Conservation (phyloP, 1,140 invertebrate species). For the Lepidurus packardi region DNA sequence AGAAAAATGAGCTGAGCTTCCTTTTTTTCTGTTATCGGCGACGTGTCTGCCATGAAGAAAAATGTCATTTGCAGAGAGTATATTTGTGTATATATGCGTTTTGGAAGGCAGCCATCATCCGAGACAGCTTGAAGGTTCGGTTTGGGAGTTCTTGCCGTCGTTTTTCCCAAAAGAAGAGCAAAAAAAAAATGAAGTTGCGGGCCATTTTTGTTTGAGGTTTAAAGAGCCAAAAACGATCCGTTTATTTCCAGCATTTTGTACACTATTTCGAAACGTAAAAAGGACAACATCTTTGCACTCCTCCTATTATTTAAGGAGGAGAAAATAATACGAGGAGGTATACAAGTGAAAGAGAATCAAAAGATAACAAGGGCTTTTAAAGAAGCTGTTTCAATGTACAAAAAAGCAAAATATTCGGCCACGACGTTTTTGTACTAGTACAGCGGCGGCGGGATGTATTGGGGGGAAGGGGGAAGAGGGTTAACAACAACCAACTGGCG, state of each 20-base stretch:
- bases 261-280: background rate
- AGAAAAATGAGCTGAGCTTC: no score
- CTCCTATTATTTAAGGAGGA: background rate
- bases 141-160: no score
- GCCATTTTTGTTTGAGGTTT: no score
- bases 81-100: no score
- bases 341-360: background rate
- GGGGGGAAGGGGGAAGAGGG: background rate
- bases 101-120: no score
- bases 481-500: background rate
- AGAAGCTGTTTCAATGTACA: background rate
- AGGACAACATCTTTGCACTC: background rate
- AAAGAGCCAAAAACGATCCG: background rate
- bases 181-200: no score
- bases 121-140: no score
- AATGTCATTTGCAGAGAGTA: no score
- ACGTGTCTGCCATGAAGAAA: no score
- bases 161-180: no score
- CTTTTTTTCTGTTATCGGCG: no score
- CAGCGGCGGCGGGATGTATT: background rate
- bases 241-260: background rate
- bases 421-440: constrained; percentile 1
- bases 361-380: background rate
- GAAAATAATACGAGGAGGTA: background rate
- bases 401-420: background rate